Conservation (phyloP, 2,113 vertebrate genomes). For the Rhea pennata region DNA sequence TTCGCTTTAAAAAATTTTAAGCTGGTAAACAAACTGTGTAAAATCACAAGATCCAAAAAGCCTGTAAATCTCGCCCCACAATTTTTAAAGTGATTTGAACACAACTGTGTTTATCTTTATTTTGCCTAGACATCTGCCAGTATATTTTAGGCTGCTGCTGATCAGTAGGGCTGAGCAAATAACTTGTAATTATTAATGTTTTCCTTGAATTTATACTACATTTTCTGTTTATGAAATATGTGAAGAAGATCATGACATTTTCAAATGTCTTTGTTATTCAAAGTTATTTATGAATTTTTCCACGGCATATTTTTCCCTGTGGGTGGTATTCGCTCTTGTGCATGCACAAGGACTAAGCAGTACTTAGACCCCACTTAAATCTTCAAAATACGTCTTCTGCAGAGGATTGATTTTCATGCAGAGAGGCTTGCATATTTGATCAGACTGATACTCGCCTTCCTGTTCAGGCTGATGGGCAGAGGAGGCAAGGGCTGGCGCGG, state of each 20-base stretch:
- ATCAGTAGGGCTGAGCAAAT: constrained; percentile 41
- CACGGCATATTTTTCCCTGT: constrained; percentile 44
- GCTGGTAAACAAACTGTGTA: background rate
- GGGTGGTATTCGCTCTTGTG: constrained; percentile 43
- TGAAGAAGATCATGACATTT: constrained; percentile 60
- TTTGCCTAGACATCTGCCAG: constrained; percentile 56
- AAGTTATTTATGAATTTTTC: constrained; percentile 50
- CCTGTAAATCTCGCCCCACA: constrained; percentile 25
- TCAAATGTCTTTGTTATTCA: constrained; percentile 55
- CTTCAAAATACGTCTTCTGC: constrained; percentile 39
- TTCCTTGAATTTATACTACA: constrained; percentile 46
- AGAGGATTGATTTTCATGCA: constrained; percentile 38
- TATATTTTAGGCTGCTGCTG: constrained; percentile 38
- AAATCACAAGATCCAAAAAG: constrained; percentile 17
- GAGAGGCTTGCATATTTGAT: constrained; percentile 1
- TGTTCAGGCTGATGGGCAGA: constrained; percentile 16
- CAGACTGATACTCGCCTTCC: constrained; percentile 9
- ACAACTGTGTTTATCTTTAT: constrained; percentile 35
- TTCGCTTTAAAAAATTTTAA: background rate
- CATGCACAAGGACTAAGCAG: constrained; percentile 13
- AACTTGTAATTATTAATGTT: constrained; percentile 61
- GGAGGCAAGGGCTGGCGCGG: background rate
- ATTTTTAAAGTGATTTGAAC: constrained; percentile 25
- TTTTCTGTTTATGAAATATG: constrained; percentile 53
- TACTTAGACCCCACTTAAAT: constrained; percentile 49